Base-by-base conservation (phyloP, 2,888 invertebrate genomes). In the Ichneumoninae sp. region DNA sequence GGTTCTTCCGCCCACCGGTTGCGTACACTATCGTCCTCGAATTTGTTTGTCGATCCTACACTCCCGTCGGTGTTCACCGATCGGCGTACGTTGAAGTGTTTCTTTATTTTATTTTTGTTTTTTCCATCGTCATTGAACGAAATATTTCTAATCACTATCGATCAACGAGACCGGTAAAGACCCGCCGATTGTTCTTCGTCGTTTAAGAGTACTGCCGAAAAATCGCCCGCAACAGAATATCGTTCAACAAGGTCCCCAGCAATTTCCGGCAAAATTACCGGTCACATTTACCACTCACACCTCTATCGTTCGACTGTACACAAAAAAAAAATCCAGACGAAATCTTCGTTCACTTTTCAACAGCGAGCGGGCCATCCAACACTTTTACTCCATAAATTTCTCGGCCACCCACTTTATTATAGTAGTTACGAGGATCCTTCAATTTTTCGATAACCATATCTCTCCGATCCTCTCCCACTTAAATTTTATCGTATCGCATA, bases 141-240 rank as follows among this genome's bases (percentile, higher is more conserved):
- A 26, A 47, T 44, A 60, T 74, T 60, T 40, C n/a, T 19, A 50
- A 74, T 74, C 74, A n/a, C 47, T 50, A 10, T 47, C 74, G 74
- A 74, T 74, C 74, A 62, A 47, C 62, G 5, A 30, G 13, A 5
- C 5, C 60, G 22, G 30, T 1, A 16, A 26, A 30, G 60, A 60
- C 60, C 13, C 60, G 60, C 16, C 30, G 60, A 52, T 52, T 52
- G n/a, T n/a, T 52, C n/a, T 52, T 52, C 52, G 80, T 77, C 80
- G 77, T 75, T 84, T 79, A 81, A 84, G 71, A 81, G 84, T 84
- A 57, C 84, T 16, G 60, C 16, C 62, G 22, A 50, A 60, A 26
- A 60, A 22, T 26, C 16, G 13, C 4, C 60, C 30, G 26, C 26
- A 16, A 60, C 60, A 1, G 5, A 60, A 60, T 30, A 19, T 10